Evolutionary conservation across 2,113 vertebrate genomes (phyloP), one percentile per base, ranked within the genome.

Genomic region (Triplophysa siluroides): DNA sequence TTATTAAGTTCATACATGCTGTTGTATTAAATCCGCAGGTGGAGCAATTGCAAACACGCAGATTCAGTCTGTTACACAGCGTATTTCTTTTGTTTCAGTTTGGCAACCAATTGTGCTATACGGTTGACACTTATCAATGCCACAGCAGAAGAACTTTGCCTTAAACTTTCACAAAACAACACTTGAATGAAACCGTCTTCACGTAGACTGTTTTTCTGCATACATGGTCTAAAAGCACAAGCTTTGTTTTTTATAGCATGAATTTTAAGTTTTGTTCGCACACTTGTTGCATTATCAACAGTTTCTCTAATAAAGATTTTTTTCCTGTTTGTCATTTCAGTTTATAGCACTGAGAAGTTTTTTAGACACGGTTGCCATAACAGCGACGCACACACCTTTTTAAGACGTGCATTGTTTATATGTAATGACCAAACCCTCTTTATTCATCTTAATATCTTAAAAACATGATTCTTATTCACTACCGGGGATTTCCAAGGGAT

Each of bases 151-250:
- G 24, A 58, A 19, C n/a, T 11, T 73, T 29, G 67, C 67, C 67
- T 69, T 50, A 50, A 50, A 52, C 43, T 50, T 8, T 24, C n/a
- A 13, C n/a, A 47, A 12, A 45, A 50, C n/a, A 71, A 71, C 50
- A 71, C 68, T 71, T 71, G 18, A 71, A 71, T 33, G 14, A 52
- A 52, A 52, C 14, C 19, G 16, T 14, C 47, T 50, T 50, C 47
- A 50, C 11, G 18, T 43, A 45, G 11, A 13, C 65, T 47, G 52
- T 38, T 72, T 58, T 58, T 52, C 50, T 58, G 52, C 8, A 41
- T 14, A 58, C 29, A 58, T 60, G 70, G 70, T 73, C 16, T 58
- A 16, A 72, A 60, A 73, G 70, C 70, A 73, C 70, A 60, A 58
- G 14, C n/a, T 26, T 50, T 38, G 26, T 72, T 58, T n/a, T 71